Evolutionary conservation across 2,797 vertebrate genomes (phyloP), one percentile per base, ranked within the genome.

Genomic region (Sebastes glaucus): DNA sequence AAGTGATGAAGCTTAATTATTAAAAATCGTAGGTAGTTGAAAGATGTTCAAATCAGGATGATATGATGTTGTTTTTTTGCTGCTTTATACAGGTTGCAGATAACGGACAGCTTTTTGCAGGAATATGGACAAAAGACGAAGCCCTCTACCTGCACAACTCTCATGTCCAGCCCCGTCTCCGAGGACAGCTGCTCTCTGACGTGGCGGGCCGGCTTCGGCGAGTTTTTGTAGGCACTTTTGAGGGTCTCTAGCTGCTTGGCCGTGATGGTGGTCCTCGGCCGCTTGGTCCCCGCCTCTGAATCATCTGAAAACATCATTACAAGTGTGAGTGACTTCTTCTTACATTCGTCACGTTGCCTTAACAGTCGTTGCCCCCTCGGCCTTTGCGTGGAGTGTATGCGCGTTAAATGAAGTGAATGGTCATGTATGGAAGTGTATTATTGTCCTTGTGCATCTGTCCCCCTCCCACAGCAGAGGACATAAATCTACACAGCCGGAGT

Each of bases 191-290:
- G 98, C 90, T 99, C 98, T 67, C 98, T 93, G 87, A 99, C 98
- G 0, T 99, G 98, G 42, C 98, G 95, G 1, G 98, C 98, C 0
- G 98, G 98, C 80, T 99, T 99, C 1, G 98, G 98, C 0, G 98
- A 99, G 92, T 98, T 99, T 89, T 99, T 99, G 92, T 99, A 99
- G 84, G 98, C 98, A 0, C 97, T 99, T 94, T 99, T 99, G 76
- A 99, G 92, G 0, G 98, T 99, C 94, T 99, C 98, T 94, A 99
- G 94, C 93, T 99, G 98, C 91, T 99, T 99, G 60, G 98, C 98
- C 0, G 98, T 99, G 94, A 99, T 99, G 87, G 98, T 99, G 90
- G 98, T 99, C 55, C 98, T 94, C 3, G 98, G 98, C 82, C 98
- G 94, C 95, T 99, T 99, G 0, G 98, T 97, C 13, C 98, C 98